Base-by-base conservation (phyloP, 2,797 vertebrate genomes). In the Macrochelys suwanniensis region DNA sequence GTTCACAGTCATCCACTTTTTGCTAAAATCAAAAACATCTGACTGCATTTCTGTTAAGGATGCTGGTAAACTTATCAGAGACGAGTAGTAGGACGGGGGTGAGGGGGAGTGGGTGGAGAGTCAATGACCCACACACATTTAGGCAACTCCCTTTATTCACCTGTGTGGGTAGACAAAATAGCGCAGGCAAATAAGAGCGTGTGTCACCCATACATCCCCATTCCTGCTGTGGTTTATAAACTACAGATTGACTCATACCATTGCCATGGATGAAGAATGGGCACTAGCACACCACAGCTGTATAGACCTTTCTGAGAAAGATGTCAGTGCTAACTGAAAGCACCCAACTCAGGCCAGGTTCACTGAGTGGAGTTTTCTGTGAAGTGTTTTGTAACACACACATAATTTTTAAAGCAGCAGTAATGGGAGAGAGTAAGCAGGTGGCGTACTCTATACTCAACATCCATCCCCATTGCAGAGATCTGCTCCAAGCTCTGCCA, bases 1-100 rank as follows among this genome's bases (percentile, higher is more conserved):
- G 99, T 95, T 99, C 99, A 65, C 99, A 99, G 97, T 99, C 99
- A 76, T 99, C 99, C 91, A 99, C 99, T 97, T 99, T 99, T 98
- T 99, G 98, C 99, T 99, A 92, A 51, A 95, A 93, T 1, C 80
- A 57, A 92, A 96, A 90, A 97, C 4, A 95, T 5, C 74, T 57
- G 89, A 19, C 7, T 10, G 59, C 0, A 54, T 78, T 19, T 19
- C 42, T 85, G 19, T 2, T 53, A 0, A 7, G 4, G 15, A 5
- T 2, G 85, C 90, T 84, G 95, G 15, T 5, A 45, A 1, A 6
- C 16, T 0, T 7, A 91, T 7, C 93, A 87, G 51, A 96, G 85
- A 87, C 87, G 42, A 25, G 71, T 15, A 76, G 86, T 7, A 53
- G 50, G 26, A 88, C 94, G 89, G 83, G 77, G 88, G 11, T 81